phyloP scores from a whole-genome alignment of 2,797 vertebrate species.

The Crenuchus spilurus region DNA sequence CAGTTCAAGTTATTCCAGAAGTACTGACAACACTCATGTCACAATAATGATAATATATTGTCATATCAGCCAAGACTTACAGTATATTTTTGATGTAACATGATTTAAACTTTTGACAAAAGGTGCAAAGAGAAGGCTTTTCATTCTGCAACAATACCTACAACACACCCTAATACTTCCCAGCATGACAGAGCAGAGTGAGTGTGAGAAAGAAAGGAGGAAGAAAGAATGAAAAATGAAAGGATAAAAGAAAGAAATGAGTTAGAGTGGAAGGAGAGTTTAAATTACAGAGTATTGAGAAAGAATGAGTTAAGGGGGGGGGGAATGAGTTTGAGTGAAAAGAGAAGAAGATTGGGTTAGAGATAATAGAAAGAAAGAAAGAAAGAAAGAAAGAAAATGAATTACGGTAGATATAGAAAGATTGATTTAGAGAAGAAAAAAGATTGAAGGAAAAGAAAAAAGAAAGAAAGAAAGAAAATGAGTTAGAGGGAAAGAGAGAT shows the following conservation, averaged over 20 bases:
- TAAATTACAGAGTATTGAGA: no score
- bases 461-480: not conserved
- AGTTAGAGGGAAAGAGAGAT: not conserved
- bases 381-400: not conserved
- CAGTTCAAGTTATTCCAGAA: not conserved
- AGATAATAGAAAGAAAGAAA: not conserved
- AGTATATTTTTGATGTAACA: not conserved
- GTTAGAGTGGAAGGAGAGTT: no score
- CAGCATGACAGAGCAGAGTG: constrained; percentile 35
- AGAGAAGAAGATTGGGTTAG: not conserved
- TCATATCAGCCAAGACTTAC: not conserved
- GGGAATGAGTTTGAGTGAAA: not conserved
- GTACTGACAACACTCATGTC: not conserved
- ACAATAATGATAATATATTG: not conserved
- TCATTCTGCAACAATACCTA: constrained; percentile 43
- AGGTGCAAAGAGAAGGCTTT: constrained; percentile 39
- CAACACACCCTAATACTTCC: constrained; percentile 46
- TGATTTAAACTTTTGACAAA: constrained; percentile 1
- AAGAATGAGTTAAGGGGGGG: not conserved
- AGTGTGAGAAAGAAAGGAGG: constrained; percentile 15
- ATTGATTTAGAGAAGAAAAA: not conserved
- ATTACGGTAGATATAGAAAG: not conserved
- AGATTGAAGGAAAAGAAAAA: no score
- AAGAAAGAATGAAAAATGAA: not conserved
- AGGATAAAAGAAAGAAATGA: constrained; percentile 14